These are phyloP conservation scores for Andricus curvator DNA, from an alignment of 2,888 invertebrate genomes.

Conservation along the genomic window DNA sequence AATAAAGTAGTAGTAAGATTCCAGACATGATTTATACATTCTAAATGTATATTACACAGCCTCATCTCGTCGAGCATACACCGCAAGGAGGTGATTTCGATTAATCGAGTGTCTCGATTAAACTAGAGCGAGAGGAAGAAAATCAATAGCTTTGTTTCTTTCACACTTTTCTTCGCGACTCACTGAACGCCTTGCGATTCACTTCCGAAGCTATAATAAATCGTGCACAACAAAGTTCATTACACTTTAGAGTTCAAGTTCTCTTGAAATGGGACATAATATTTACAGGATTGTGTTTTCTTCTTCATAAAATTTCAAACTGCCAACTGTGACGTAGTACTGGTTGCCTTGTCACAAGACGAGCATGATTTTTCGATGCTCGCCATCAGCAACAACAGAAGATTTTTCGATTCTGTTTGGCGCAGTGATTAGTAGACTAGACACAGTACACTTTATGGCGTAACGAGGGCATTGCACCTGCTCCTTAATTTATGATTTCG, in stretches of 20 bases:
- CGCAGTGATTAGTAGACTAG: conserved; percentile 32
- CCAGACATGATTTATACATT: conserved; percentile 54
- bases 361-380: not conserved
- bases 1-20: conserved; percentile 53
- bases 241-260: conserved; percentile 24
- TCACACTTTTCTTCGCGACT: conserved; percentile 9
- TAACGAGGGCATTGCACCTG: conserved; percentile 35
- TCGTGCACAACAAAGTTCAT: not conserved
- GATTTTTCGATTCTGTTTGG: conserved; percentile 19
- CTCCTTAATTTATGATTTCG: conserved; percentile 38
- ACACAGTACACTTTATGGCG: conserved; percentile 32
- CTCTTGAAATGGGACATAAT: conserved; percentile 18
- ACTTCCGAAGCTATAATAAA: not conserved
- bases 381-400: not conserved
- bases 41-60: not conserved
- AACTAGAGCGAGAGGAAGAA: conserved; percentile 15
- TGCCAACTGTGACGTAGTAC: conserved; percentile 27
- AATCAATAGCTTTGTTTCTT: not conserved
- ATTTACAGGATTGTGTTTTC: conserved; percentile 17
- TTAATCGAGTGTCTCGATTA: not conserved
- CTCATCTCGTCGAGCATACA: not conserved
- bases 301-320: conserved; percentile 23
- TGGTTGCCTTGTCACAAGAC: not conserved
- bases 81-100: not conserved
- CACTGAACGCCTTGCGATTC: conserved; percentile 26